Conservation (phyloP, 1,140 invertebrate genomes). For the Atta texana region DNA sequence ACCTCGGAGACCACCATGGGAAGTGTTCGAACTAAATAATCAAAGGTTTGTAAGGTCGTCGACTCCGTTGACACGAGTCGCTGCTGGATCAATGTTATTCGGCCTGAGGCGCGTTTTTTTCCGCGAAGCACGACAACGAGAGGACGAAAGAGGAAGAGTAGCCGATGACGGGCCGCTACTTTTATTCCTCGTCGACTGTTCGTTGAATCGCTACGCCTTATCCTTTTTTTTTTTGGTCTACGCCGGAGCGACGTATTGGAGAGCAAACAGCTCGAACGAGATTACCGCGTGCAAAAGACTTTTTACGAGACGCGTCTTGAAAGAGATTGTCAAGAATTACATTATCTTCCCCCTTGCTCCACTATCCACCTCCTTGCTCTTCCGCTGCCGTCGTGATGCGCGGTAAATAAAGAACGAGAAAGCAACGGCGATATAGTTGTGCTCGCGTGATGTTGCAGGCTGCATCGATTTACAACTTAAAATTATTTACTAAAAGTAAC, state of each 20-base stretch:
- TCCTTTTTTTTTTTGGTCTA: slow-evolving; percentile 32
- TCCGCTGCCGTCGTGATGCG: slow-evolving; percentile 19
- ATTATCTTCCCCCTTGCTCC: slow-evolving; percentile 44
- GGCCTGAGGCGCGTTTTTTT: slow-evolving; percentile 63
- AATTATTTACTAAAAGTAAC: slow-evolving; percentile 34
- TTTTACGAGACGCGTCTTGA: slow-evolving; percentile 64
- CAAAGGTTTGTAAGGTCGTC: slow-evolving; percentile 45
- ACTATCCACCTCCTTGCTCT: neutral
- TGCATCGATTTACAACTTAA: slow-evolving; percentile 46
- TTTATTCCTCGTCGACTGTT: slow-evolving; percentile 40
- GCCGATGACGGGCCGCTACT: slow-evolving; percentile 45
- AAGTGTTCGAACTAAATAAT: slow-evolving; percentile 67
- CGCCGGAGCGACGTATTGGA: slow-evolving; percentile 47
- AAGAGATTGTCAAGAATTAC: slow-evolving; percentile 65
- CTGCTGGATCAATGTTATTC: slow-evolving; percentile 66
- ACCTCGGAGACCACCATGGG: slow-evolving; percentile 43
- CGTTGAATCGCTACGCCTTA: slow-evolving; percentile 41
- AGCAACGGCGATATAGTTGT: slow-evolving; percentile 44
- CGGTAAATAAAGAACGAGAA: slow-evolving; percentile 53
- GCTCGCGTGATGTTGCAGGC: slow-evolving; percentile 20
- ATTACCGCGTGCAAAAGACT: slow-evolving; percentile 64
- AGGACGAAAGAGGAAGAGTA: neutral
- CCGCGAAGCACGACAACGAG: neutral
- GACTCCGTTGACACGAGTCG: slow-evolving; percentile 39
- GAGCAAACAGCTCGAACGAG: slow-evolving; percentile 63